These are phyloP conservation scores for Oryctes rhinoceros DNA, from an alignment of 1,140 invertebrate genomes.

Conservation along the genomic window DNA sequence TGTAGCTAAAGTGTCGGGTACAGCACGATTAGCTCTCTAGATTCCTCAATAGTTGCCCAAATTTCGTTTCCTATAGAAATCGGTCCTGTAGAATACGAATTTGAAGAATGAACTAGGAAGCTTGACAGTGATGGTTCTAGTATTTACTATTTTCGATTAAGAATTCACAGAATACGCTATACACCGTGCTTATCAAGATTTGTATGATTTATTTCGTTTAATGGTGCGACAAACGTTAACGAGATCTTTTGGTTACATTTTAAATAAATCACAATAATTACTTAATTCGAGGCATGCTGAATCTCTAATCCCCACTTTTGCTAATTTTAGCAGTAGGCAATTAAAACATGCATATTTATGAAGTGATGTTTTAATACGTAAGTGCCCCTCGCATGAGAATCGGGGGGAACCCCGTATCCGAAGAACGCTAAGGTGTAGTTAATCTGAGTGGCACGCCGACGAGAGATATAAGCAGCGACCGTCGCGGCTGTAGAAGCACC, in stretches of 20 bases:
- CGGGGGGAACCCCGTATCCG: not conserved
- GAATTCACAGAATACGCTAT: too few relatives aligned
- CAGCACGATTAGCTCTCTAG: too few relatives aligned
- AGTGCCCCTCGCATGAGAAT: conserved; percentile 40
- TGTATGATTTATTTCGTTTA: too few relatives aligned
- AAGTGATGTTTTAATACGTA: conserved; percentile 46
- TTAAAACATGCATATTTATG: conserved; percentile 48
- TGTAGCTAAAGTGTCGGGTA: too few relatives aligned
- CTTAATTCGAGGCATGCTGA: conserved; percentile 45
- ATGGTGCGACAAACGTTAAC: not conserved
- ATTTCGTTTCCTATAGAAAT: too few relatives aligned
- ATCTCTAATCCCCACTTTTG: conserved; percentile 43
- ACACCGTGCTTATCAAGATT: too few relatives aligned
- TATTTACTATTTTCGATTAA: too few relatives aligned
- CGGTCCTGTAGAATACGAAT: too few relatives aligned
- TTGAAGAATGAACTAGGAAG: too few relatives aligned
- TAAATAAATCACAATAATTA: conserved; percentile 47
- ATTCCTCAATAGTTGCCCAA: too few relatives aligned
- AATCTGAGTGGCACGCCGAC: conserved; percentile 34
- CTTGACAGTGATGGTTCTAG: too few relatives aligned
- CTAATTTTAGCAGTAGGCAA: conserved; percentile 46
- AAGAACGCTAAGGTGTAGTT: conserved; percentile 44
- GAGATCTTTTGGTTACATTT: not conserved
- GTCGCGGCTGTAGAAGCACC: conserved; percentile 6
- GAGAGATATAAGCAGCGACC: conserved; percentile 27